Base-by-base conservation (phyloP, 2,888 invertebrate genomes). In the Bruchidius siliquastri region DNA sequence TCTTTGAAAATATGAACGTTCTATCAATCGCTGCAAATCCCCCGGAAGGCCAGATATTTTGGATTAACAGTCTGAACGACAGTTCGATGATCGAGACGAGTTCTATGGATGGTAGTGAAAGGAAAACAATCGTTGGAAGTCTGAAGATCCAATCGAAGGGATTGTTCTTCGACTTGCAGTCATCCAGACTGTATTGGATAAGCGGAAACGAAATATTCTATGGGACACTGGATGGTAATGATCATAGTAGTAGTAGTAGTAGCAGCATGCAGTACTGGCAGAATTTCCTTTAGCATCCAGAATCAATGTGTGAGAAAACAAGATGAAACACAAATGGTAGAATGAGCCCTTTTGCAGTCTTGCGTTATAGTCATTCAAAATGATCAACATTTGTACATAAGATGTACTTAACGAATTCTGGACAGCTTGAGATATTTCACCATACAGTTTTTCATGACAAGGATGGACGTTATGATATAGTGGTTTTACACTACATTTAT, bases 21-120 rank as follows among this genome's bases (percentile, higher is more conserved):
- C 88, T 90, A 76, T 91, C 93, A 72, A 88, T 95, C 72, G 93
- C 92, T 32, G 89, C 92, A 6, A 91, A 94, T 87, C 94, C 95
- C 0, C 83, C 86, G 0, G 86, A 89, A 78, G 91, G 91, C 0
- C 84, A 86, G 77, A 81, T 91, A 72, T 91, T 87, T 81, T 91
- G 90, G 89, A 88, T 89, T 21, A 78, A 81, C 0, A 72, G 76
- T 0, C 75, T 76, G 3, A 80, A 82, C 10, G 79, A 78, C 21
- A 81, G 78, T 21, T 77, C 79, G 8, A 76, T 75, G 74, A 87
- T 94, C 72, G 91, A 91, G 84, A 86, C 86, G 78, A 91, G 92
- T 26, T 87, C 88, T 77, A 91, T 94, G 87, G 94, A 93, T 85
- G 94, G 93, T 21, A 87, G 88, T 68, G 84, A 84, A 20, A 86